Evolutionary conservation across 1,140 invertebrate genomes (phyloP).

Genomic region (Monochamus saltuarius): DNA sequence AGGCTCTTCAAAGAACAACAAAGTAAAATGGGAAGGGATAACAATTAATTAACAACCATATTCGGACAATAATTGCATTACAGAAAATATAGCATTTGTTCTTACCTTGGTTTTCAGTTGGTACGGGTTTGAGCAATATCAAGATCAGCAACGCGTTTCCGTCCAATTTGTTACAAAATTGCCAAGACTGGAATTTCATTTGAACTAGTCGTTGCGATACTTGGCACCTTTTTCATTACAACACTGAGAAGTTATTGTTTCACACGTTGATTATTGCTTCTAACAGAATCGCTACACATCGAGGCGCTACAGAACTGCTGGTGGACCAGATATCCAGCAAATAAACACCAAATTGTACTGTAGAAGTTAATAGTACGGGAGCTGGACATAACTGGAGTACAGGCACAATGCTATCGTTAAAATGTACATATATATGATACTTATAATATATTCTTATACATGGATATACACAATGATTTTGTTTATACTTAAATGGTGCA

Average conservation of each 20-base stretch:
- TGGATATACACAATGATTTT: constrained; percentile 2
- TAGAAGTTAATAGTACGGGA: neutral
- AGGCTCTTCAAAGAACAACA: too few relatives aligned
- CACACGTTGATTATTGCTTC: constrained; percentile 38
- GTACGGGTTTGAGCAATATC: too few relatives aligned
- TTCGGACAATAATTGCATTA: too few relatives aligned
- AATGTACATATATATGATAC: too few relatives aligned
- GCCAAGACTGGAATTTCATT: too few relatives aligned
- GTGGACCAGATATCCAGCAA: constrained; percentile 5
- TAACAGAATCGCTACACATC: constrained; percentile 40
- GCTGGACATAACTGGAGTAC: neutral
- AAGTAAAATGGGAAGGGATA: too few relatives aligned
- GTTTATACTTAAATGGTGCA: neutral
- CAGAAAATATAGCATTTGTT: too few relatives aligned
- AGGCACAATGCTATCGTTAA: constrained; percentile 2
- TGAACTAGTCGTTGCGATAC: too few relatives aligned
- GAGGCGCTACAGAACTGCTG: constrained; percentile 36
- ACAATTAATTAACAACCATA: too few relatives aligned
- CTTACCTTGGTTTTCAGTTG: too few relatives aligned
- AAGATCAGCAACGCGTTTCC: too few relatives aligned
- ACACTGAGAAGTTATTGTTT: constrained; percentile 24
- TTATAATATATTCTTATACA: neutral
- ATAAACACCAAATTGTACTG: neutral
- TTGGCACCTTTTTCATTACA: neutral
- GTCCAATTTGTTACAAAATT: too few relatives aligned